phyloP scores from a whole-genome alignment of 2,113 vertebrate species.

The Grammomys surdaster region DNA sequence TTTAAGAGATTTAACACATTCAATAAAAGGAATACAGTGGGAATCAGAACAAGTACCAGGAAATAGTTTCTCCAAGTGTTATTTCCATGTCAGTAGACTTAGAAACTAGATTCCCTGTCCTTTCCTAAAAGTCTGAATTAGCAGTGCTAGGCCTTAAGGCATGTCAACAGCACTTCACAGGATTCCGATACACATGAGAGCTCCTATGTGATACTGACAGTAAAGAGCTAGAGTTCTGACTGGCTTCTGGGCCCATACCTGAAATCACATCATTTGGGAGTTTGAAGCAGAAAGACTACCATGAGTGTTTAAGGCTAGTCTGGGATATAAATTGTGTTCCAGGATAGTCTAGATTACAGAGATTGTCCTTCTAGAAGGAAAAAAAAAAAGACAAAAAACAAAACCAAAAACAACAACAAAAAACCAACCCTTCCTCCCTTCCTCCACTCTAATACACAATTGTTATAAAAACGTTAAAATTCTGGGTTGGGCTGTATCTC shows the following conservation, averaged over 20 bases:
- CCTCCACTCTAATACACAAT: not conserved
- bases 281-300: not conserved
- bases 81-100: not conserved
- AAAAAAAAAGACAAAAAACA: not conserved
- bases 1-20: not conserved
- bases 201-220: not conserved
- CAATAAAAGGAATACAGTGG: not conserved
- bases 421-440: not conserved
- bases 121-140: not conserved
- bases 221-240: not conserved
- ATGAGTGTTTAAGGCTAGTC: not conserved
- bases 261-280: not conserved
- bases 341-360: not conserved
- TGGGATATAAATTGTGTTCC: not conserved
- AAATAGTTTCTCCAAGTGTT: not conserved
- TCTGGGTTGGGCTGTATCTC: not conserved
- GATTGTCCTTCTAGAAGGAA: not conserved
- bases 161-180: not conserved
- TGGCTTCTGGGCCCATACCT: not conserved
- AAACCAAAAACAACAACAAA: not conserved
- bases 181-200: not conserved
- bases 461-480: not conserved
- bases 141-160: not conserved
- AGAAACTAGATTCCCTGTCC: not conserved
- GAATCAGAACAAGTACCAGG: not conserved